Conservation (phyloP, 2,888 invertebrate species). For the Scelioninae gen. 2 region DNA sequence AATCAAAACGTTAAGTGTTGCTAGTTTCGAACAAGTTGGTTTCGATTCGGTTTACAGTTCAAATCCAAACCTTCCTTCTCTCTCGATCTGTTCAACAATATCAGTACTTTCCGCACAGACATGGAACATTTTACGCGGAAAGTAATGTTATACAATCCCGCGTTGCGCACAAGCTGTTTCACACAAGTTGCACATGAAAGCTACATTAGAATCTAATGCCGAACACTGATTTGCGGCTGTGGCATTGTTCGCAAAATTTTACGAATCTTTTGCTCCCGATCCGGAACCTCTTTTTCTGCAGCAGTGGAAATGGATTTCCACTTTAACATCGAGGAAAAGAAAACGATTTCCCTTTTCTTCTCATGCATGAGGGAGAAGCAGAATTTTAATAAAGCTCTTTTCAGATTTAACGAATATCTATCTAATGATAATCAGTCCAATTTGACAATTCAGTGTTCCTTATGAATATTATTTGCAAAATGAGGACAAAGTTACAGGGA, state of each 20-base stretch:
- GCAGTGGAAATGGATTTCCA: too few species aligned
- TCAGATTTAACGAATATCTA: too few species aligned
- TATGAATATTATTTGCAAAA: too few species aligned
- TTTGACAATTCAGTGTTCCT: too few species aligned
- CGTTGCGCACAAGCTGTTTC: conserved; percentile 8
- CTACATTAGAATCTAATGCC: conserved; percentile 6
- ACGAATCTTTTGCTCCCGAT: neutral
- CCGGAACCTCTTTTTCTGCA: too few species aligned
- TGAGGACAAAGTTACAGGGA: too few species aligned
- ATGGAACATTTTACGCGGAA: conserved; percentile 1
- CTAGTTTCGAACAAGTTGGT: conserved; percentile 2
- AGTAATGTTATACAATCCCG: conserved; percentile 23
- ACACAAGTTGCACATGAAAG: conserved; percentile 13
- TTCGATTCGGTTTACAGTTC: conserved; percentile 15
- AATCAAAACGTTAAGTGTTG: conserved; percentile 11
- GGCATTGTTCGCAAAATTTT: conserved; percentile 2
- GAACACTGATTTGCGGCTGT: conserved; percentile 6
- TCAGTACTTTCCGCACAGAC: neutral
- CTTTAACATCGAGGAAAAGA: too few species aligned
- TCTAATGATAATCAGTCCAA: too few species aligned
- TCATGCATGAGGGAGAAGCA: too few species aligned
- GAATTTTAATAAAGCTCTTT: too few species aligned
- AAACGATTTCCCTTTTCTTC: too few species aligned
- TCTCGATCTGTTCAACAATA: too few species aligned
- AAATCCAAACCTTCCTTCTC: neutral